These are phyloP conservation scores for Gasteruption jaculator DNA, from an alignment of 2,888 invertebrate genomes.

Conservation along the genomic window DNA sequence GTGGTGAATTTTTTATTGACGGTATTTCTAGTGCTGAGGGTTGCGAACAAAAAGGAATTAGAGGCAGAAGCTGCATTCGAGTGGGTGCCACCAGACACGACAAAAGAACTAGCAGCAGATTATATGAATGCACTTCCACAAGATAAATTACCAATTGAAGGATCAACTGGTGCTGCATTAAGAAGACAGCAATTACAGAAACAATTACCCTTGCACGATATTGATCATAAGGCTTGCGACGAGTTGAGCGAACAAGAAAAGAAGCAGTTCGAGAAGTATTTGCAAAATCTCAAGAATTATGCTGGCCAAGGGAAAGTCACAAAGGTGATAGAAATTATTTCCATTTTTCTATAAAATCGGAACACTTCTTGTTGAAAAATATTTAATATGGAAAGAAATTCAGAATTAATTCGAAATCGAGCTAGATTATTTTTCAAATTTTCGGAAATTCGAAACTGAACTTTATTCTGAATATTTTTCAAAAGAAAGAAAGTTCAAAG, in stretches of 20 bases:
- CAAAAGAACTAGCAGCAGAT: constrained; percentile 61
- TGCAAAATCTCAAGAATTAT: constrained; percentile 63
- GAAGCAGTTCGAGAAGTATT: constrained; percentile 55
- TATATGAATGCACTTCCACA: constrained; percentile 56
- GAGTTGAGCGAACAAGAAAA: constrained; percentile 54
- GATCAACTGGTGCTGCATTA: constrained; percentile 73
- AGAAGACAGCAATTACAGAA: constrained; percentile 78
- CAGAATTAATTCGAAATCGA: too few relatives aligned
- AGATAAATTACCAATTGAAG: constrained; percentile 69
- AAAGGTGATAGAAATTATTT: constrained; percentile 46
- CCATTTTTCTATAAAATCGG: background rate
- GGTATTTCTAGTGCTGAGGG: constrained; percentile 53
- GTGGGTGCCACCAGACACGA: constrained; percentile 71
- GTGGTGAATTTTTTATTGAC: too few relatives aligned
- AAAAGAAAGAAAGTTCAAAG: too few relatives aligned
- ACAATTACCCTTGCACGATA: constrained; percentile 81
- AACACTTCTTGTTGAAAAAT: background rate
- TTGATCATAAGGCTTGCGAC: constrained; percentile 63
- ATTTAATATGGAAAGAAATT: constrained; percentile 38
- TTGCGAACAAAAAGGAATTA: constrained; percentile 56
- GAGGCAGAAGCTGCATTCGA: constrained; percentile 67
- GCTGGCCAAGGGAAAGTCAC: constrained; percentile 72
- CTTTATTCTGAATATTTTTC: too few relatives aligned
- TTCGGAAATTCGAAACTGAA: too few relatives aligned
- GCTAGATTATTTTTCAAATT: too few relatives aligned